These are phyloP conservation scores for Camptogramma bilineatum DNA, from an alignment of 2,888 invertebrate genomes.

Conservation along the genomic window DNA sequence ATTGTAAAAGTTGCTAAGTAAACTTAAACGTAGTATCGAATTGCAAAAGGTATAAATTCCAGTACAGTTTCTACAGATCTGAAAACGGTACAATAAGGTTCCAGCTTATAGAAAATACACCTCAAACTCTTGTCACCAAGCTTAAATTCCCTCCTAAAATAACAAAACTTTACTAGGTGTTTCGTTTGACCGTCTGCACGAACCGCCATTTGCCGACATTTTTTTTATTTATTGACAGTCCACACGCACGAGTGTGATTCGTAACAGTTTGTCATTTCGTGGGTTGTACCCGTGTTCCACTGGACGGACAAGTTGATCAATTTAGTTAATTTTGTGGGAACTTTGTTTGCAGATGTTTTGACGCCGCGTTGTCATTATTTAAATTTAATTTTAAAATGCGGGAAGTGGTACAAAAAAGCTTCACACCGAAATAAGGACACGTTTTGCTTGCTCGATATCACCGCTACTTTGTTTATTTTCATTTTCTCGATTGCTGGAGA, in stretches of 20 bases:
- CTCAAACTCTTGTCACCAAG: slow-evolving; percentile 9
- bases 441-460: neutral
- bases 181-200: slow-evolving; percentile 44
- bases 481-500: no score
- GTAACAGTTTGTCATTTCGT: slow-evolving; percentile 67
- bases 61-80: neutral
- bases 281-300: slow-evolving; percentile 46
- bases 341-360: slow-evolving; percentile 6
- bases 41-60: neutral
- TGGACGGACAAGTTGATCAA: slow-evolving; percentile 28
- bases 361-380: neutral
- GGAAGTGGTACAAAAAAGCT: neutral
- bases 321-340: slow-evolving; percentile 16
- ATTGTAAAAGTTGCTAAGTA: neutral
- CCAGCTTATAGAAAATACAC: neutral
- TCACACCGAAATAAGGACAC: neutral
- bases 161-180: slow-evolving; percentile 23
- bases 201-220: slow-evolving; percentile 53
- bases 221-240: slow-evolving; percentile 67
- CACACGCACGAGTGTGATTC: slow-evolving; percentile 78
- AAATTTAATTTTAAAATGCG: slow-evolving; percentile 2
- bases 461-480: no score
- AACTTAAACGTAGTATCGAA: no score
- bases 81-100: neutral
- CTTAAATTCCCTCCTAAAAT: slow-evolving; percentile 10